Evolutionary conservation across 2,888 invertebrate genomes (phyloP).

Genomic region (Bimastos eiseni): DNA sequence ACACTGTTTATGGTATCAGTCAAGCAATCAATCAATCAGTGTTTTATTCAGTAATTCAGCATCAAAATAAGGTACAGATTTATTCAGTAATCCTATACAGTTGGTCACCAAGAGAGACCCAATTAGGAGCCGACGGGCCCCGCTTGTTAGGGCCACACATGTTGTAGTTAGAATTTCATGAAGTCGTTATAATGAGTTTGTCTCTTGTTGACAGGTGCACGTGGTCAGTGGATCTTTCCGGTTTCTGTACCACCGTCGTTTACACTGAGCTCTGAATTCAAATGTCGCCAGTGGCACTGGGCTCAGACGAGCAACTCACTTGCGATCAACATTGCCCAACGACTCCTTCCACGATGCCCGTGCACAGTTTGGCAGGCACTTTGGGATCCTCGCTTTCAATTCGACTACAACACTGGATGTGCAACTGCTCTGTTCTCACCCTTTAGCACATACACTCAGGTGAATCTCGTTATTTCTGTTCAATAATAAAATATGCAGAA

Average conservation of each 20-base stretch:
- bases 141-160: too few relatives aligned
- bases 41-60: too few relatives aligned
- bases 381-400: slow-evolving; percentile 26
- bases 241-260: not conserved
- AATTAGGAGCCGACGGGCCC: too few relatives aligned
- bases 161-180: too few relatives aligned
- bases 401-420: slow-evolving; percentile 21
- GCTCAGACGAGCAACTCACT: not conserved
- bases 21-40: too few relatives aligned
- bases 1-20: too few relatives aligned
- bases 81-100: too few relatives aligned
- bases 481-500: too few relatives aligned
- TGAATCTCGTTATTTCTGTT: not conserved
- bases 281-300: slow-evolving; percentile 32
- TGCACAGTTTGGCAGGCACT: slow-evolving; percentile 37
- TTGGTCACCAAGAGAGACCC: too few relatives aligned
- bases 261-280: not conserved
- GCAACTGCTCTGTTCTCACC: slow-evolving; percentile 17
- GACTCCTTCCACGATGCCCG: slow-evolving; percentile 27
- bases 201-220: slow-evolving; percentile 22
- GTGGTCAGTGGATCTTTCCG: slow-evolving; percentile 29
- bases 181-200: too few relatives aligned
- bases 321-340: not conserved
- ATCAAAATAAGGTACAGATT: too few relatives aligned
- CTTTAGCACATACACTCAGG: slow-evolving; percentile 24